Evolutionary conservation across 2,113 vertebrate genomes (phyloP).

Genomic region (Machaerirhynchus nigripectus): DNA sequence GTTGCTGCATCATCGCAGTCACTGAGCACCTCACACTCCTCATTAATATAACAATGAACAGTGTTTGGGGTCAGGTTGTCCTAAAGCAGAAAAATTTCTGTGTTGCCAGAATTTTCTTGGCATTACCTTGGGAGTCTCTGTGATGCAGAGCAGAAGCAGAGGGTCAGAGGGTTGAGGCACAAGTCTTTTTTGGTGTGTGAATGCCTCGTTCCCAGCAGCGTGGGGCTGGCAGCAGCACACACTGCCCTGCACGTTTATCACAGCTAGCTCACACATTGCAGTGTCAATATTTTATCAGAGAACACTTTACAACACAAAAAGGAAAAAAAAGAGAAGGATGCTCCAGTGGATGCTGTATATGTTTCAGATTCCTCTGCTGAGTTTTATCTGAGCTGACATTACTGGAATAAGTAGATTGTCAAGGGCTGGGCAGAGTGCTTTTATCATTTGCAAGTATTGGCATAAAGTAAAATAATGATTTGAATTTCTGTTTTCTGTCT

Average conservation of each 20-base stretch:
- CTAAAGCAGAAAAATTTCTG: neutral
- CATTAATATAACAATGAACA: neutral
- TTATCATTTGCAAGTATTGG: constrained; percentile 54
- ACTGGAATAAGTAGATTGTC: constrained; percentile 40
- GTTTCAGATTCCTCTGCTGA: constrained; percentile 31
- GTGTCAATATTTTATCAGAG: neutral
- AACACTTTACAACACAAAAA: neutral
- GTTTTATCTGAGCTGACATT: constrained; percentile 19
- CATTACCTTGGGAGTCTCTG: neutral
- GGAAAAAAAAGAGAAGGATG: neutral
- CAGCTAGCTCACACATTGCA: neutral
- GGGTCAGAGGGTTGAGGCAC: neutral
- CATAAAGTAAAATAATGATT: constrained; percentile 55
- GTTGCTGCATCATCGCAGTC: neutral
- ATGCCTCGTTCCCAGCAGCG: fast-evolving
- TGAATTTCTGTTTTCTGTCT: constrained; percentile 70
- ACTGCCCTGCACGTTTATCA: neutral
- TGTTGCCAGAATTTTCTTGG: neutral
- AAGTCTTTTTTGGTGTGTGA: neutral
- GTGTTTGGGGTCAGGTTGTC: neutral
- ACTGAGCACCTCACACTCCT: neutral
- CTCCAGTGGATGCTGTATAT: neutral
- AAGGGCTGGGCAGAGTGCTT: constrained; percentile 11
- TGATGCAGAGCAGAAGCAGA: neutral
- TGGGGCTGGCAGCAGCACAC: neutral